Base-by-base conservation (phyloP, 2,888 invertebrate species). In the Pantelozetes paolii region DNA sequence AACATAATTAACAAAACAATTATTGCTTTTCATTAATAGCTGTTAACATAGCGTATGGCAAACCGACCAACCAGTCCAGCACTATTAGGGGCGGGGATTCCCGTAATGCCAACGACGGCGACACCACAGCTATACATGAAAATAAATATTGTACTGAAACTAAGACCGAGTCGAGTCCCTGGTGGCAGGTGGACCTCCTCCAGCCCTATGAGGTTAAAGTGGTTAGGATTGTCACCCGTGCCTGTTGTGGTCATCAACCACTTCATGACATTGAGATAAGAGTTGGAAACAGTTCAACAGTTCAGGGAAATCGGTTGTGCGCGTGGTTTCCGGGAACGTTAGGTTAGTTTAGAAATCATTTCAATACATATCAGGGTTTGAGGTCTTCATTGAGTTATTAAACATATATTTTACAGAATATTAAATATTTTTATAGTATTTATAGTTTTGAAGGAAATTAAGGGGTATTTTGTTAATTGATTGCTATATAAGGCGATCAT, bases 241-340 rank as follows among this genome's bases (percentile, higher is more conserved):
- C 77, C 54, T 79, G 79, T 50, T 79, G 79, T 71, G 79, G 92
- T 75, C 91, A 92, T 81, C 91, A 92, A 80, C 92, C 92, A 1
- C 84, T 94, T 18, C 91, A 92, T 82, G 93, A 93, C 81, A 84
- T 94, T 73, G 93, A 94, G 84, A 81, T 83, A 26, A 79, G 83
- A 18, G 81, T 82, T 45, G 94, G 94, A 26, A 94, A 94, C 82
- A 92, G 92, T 82, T 87, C 87, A 0, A 91, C 92, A 79, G 83
- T 93, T 71, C 92, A 93, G 81, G 86, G 91, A 75, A 94, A 94
- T 84, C 92, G 93, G 20, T 84, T 94, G 0, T 94, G 94, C 81
- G 92, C 94, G 32, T 94, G 94, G 94, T 92, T 92, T 82, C 94
- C 94, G 2, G 93, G 93, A 75, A 92, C 92, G 9, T 88, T 80